Conservation (phyloP, 35 echinoderm and acorn worm species). For the Nesometra sesokonis region DNA sequence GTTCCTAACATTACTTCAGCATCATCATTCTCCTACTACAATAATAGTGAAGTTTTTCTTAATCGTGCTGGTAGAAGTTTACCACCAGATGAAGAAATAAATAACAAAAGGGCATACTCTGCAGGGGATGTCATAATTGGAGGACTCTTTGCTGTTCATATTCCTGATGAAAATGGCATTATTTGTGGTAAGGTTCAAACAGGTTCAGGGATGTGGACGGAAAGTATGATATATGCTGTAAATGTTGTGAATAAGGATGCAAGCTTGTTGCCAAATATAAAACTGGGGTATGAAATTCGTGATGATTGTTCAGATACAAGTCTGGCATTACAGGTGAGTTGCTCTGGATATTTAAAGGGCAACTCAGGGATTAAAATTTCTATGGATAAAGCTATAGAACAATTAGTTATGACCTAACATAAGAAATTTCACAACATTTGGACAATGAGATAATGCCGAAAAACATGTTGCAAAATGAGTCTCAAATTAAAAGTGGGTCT, state of each 20-base stretch:
- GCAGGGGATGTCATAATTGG: neutral
- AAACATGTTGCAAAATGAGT: too few relatives aligned
- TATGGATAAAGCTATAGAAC: too few relatives aligned
- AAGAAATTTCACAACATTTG: too few relatives aligned
- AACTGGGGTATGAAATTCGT: constrained; percentile 68
- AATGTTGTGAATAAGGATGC: constrained; percentile 64
- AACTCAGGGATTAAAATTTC: neutral
- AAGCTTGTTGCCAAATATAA: constrained; percentile 36
- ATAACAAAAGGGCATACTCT: neutral
- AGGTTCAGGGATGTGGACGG: constrained; percentile 60
- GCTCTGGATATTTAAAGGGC: too few relatives aligned
- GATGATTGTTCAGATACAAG: constrained; percentile 88
- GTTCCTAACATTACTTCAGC: too few relatives aligned
- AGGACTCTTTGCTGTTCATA: constrained; percentile 1
- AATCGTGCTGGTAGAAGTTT: neutral
- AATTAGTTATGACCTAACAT: too few relatives aligned
- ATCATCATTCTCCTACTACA: neutral
- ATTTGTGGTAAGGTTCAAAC: constrained; percentile 5
- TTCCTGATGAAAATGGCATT: neutral
- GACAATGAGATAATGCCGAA: too few relatives aligned
- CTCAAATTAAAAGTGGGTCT: too few relatives aligned
- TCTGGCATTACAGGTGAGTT: constrained; percentile 62
- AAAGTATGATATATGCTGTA: constrained; percentile 82
- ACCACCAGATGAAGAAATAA: neutral
- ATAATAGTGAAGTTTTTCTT: neutral